These are phyloP conservation scores for Oncorhynchus masou DNA, from an alignment of 2,113 vertebrate species.

Conservation along the genomic window DNA sequence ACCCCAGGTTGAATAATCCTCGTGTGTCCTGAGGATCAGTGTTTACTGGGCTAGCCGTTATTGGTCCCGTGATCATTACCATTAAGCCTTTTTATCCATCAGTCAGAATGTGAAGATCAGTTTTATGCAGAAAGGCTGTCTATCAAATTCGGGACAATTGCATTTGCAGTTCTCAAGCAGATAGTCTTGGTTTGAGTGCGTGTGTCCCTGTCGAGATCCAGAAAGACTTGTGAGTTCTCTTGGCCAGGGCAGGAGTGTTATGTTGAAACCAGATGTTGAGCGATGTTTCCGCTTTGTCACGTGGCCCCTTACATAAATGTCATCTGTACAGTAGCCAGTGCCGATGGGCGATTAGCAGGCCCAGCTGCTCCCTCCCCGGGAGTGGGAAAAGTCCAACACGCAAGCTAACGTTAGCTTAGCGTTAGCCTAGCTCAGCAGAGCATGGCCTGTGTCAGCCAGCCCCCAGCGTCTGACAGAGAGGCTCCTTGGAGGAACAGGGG, in stretches of 20 bases:
- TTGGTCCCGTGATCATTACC: too few species aligned
- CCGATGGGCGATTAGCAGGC: constrained; percentile 17
- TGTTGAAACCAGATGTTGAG: constrained; percentile 65
- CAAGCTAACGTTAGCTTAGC: background rate
- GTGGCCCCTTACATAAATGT: constrained; percentile 59
- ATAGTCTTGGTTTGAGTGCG: background rate
- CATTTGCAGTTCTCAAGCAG: background rate
- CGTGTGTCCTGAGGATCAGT: too few species aligned
- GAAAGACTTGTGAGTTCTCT: constrained; percentile 27
- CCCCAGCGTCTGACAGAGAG: background rate
- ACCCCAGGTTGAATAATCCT: too few species aligned
- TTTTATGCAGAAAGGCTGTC: constrained; percentile 20
- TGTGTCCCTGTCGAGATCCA: constrained; percentile 4
- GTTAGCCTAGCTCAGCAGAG: background rate
- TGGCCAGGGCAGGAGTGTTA: constrained; percentile 44
- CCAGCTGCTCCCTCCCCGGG: constrained; percentile 28
- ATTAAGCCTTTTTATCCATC: too few species aligned
- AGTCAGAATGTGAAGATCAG: too few species aligned
- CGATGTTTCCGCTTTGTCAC: constrained; percentile 54
- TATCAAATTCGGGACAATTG: background rate
- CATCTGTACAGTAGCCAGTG: constrained; percentile 55
- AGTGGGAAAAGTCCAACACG: constrained; percentile 12
- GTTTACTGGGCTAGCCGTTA: too few species aligned
- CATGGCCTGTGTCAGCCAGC: background rate
- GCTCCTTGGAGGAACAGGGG: background rate